Conservation (phyloP, 2,113 vertebrate species). For the Rostratula benghalensis region DNA sequence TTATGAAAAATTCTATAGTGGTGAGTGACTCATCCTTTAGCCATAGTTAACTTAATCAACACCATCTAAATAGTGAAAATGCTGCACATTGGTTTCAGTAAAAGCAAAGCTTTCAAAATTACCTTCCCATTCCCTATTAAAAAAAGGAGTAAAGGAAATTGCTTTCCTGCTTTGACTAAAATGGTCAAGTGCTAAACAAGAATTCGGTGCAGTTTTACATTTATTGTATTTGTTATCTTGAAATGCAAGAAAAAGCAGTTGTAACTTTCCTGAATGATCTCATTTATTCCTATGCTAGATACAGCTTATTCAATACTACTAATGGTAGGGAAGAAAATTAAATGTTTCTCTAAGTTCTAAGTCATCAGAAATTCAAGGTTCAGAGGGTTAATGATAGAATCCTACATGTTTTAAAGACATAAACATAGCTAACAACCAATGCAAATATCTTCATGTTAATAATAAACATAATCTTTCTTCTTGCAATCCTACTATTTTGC, state of each 20-base stretch:
- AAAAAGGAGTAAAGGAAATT: constrained; percentile 41
- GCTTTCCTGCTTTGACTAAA: constrained; percentile 3
- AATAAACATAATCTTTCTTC: neutral
- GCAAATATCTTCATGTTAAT: neutral
- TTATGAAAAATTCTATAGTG: neutral
- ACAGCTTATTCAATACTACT: neutral
- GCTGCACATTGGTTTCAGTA: constrained; percentile 22
- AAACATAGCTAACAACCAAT: neutral
- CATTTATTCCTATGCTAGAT: neutral
- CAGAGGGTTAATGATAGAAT: neutral
- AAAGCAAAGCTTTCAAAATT: constrained; percentile 57
- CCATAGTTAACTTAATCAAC: constrained; percentile 45
- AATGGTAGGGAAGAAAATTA: neutral
- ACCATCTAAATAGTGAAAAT: constrained; percentile 37
- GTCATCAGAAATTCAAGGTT: neutral
- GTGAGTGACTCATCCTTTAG: constrained; percentile 38
- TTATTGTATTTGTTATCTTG: neutral
- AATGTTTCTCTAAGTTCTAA: neutral
- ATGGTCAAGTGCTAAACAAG: constrained; percentile 1
- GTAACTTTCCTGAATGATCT: neutral
- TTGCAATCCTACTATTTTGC: neutral
- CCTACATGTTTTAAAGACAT: neutral
- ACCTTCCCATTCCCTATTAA: neutral
- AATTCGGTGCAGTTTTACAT: neutral
- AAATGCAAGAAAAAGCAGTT: neutral